Base-by-base conservation (phyloP, 2,797 vertebrate species). In the Dermochelys coriacea region DNA sequence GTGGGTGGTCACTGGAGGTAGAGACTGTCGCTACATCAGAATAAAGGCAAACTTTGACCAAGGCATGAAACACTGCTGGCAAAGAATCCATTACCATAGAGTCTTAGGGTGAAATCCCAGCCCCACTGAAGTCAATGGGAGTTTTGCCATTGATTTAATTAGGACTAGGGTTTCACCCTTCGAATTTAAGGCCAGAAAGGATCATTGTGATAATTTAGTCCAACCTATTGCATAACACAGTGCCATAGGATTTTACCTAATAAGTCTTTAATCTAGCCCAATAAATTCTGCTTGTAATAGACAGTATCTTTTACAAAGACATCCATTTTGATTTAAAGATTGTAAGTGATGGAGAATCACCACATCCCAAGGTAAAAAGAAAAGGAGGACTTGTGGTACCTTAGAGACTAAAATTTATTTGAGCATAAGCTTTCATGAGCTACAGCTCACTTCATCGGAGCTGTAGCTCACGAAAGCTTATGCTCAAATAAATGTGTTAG, bases 1-100 rank as follows among this genome's bases (percentile, higher is more conserved):
- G 98, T 99, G 99, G 16, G 99, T 99, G 71, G 99, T 99, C 95
- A 99, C 99, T 11, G 99, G 99, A n/a, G 99, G 99, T 86, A 99
- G 98, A 80, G 98, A 98, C 89, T 99, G 99, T 97, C 99, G 98
- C 99, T 99, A 97, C n/a, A 61, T 80, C 4, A 71, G 51, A 88
- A 49, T 68, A 94, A 93, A 92, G 71, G 9, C n/a, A 88, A 84
- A 4, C 12, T 49, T 29, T 80, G 59, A 93, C 14, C n/a, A 75
- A 64, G 9, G 5, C 1, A 71, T 31, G 19, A 83, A 92, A 82
- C 89, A 84, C 25, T 74, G 41, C 3, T 21, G 23, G 49, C 52
- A 91, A 82, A 61, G 25, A 85, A 37, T 59, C 57, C 27, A 80
- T 12, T 9, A 75, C 27, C n/a, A 59, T 59, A 23, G n/a, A 71